These are phyloP conservation scores for Timema podura DNA, from an alignment of 2,888 invertebrate genomes.

Conservation along the genomic window DNA sequence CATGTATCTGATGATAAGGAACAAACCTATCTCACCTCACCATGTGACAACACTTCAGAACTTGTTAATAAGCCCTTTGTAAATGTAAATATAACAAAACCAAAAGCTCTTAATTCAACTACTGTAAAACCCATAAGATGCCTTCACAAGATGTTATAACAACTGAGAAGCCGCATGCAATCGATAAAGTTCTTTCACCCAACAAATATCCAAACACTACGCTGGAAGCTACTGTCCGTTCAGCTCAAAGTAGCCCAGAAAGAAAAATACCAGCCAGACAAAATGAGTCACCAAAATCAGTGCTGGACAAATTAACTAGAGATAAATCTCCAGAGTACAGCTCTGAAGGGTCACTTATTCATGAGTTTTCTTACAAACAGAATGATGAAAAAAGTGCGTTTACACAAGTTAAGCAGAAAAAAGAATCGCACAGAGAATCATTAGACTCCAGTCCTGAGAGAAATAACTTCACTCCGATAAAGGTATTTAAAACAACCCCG, in stretches of 20 bases:
- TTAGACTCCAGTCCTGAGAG: conserved; percentile 37
- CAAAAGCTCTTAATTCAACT: too few species aligned
- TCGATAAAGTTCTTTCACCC: too few species aligned
- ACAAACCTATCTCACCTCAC: too few species aligned
- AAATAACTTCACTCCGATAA: conserved; percentile 38
- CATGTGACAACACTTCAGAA: too few species aligned
- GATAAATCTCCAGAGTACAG: conserved; percentile 40
- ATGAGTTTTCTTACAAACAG: conserved; percentile 32
- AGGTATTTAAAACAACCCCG: conserved; percentile 35
- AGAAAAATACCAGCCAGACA: neutral
- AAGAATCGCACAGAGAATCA: conserved; percentile 15
- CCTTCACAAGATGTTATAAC: too few species aligned
- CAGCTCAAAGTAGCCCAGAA: neutral
- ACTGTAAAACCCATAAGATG: too few species aligned
- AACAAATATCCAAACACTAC: too few species aligned
- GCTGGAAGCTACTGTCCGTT: neutral
- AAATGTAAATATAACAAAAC: too few species aligned
- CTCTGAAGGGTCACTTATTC: conserved; percentile 39
- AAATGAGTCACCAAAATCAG: conserved; percentile 17
- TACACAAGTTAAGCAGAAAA: conserved; percentile 19
- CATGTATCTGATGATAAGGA: too few species aligned
- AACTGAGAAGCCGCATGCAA: too few species aligned
- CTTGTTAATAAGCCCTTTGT: too few species aligned
- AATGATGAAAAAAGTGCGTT: conserved; percentile 10
- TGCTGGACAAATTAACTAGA: conserved; percentile 25